Percentiles rank a stretch among this genome's conserved stretches.
Evolutionary conservation across 2,888 invertebrate species (phyloP).

Genomic region (Erebia epiphron): DNA sequence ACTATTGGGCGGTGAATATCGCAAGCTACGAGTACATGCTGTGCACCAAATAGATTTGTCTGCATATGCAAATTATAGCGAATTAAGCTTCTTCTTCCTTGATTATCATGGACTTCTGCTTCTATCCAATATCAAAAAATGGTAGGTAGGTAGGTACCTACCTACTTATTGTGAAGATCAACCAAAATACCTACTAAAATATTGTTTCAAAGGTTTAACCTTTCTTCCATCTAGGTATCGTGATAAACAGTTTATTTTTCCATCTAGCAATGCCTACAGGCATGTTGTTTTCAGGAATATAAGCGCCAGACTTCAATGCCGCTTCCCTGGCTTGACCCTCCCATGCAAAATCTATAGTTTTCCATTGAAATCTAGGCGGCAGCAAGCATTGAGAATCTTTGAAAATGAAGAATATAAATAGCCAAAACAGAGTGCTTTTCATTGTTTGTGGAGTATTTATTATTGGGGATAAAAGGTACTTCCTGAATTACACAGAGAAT

Average conservation of each 20-base stretch:
- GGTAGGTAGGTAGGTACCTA: too few relatives aligned
- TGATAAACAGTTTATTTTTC: constrained; percentile 86
- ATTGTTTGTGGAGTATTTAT: constrained; percentile 20
- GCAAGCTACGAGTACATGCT: too few relatives aligned
- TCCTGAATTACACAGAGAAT: background rate
- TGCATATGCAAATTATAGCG: too few relatives aligned
- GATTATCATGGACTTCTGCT: too few relatives aligned
- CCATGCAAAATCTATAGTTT: constrained; percentile 85
- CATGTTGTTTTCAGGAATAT: constrained; percentile 85
- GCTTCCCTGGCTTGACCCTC: constrained; percentile 75
- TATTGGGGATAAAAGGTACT: background rate
- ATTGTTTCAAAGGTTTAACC: constrained; percentile 69
- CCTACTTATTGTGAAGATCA: too few relatives aligned
- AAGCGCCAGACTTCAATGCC: constrained; percentile 80
- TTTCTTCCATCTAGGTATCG: constrained; percentile 86
- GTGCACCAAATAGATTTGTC: too few relatives aligned
- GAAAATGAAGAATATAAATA: constrained; percentile 19
- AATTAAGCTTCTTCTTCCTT: too few relatives aligned
- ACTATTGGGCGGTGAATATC: too few relatives aligned
- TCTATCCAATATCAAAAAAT: too few relatives aligned
- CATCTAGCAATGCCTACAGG: constrained; percentile 87
- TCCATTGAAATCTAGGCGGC: constrained; percentile 83
- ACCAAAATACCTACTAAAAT: too few relatives aligned
- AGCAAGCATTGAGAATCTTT: constrained; percentile 44
- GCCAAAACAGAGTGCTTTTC: constrained; percentile 18